Evolutionary conservation across 2,113 vertebrate genomes (phyloP).

Genomic region (Pangasianodon gigas): DNA sequence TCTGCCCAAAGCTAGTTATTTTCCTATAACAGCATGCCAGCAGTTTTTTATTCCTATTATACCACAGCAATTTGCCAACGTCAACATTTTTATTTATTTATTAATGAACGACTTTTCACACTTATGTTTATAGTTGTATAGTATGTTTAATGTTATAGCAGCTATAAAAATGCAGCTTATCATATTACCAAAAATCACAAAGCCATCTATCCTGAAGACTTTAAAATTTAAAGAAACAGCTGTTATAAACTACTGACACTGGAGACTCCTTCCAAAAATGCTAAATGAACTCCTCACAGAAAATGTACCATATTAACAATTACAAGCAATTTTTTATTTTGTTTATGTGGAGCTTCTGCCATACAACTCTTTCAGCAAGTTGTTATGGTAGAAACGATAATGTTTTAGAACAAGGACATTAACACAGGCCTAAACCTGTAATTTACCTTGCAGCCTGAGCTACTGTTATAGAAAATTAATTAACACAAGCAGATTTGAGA

Average conservation of each 20-base stretch:
- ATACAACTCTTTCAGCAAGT: too few species aligned
- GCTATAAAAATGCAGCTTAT: background rate
- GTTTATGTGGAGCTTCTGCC: background rate
- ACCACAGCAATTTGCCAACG: background rate
- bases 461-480: background rate
- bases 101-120: background rate
- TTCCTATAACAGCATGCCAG: background rate
- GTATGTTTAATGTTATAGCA: background rate
- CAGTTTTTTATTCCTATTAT: background rate
- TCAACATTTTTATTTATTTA: background rate
- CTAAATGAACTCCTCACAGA: background rate
- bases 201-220: too few species aligned
- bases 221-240: background rate
- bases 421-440: background rate
- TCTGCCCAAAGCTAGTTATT: background rate
- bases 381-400: background rate
- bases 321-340: background rate
- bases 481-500: background rate
- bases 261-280: background rate
- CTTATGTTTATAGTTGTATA: background rate
- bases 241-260: background rate
- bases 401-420: background rate
- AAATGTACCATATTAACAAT: background rate
- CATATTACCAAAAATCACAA: background rate
- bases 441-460: background rate